These are phyloP conservation scores for Ooceraea biroi DNA, from an alignment of 1,140 invertebrate genomes.

Conservation along the genomic window DNA sequence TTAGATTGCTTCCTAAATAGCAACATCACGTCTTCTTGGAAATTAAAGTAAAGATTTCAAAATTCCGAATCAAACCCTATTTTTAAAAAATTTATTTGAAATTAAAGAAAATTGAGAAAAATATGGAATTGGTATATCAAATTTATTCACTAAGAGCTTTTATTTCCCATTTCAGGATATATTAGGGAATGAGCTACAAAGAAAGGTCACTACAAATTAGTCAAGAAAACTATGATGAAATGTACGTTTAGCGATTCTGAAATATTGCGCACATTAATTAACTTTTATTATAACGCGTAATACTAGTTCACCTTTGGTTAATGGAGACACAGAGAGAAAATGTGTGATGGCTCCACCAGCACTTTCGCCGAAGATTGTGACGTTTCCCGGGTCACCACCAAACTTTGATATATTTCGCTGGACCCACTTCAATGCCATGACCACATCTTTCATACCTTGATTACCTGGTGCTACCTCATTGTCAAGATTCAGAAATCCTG, in stretches of 20 bases:
- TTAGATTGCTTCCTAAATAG: too few relatives aligned
- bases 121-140: too few relatives aligned
- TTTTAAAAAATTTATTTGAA: too few relatives aligned
- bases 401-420: constrained; percentile 88
- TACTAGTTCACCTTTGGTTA: constrained; percentile 76
- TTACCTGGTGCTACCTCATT: constrained; percentile 83
- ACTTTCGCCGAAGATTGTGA: constrained; percentile 90
- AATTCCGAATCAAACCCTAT: too few relatives aligned
- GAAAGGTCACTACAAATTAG: not conserved
- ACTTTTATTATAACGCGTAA: too few relatives aligned
- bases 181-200: too few relatives aligned
- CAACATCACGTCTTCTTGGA: too few relatives aligned
- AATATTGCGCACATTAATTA: not conserved
- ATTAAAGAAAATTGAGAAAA: too few relatives aligned
- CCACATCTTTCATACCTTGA: constrained; percentile 87
- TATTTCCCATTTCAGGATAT: too few relatives aligned
- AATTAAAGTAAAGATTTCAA: too few relatives aligned
- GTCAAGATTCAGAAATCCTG: constrained; percentile 78
- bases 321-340: constrained; percentile 72
- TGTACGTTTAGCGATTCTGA: not conserved
- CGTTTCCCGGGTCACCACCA: constrained; percentile 88
- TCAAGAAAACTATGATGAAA: not conserved
- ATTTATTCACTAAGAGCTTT: too few relatives aligned
- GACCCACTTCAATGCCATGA: constrained; percentile 88
- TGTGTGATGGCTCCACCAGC: constrained; percentile 86